These are phyloP conservation scores for Dinocampus coccinellae DNA, from an alignment of 2,888 invertebrate species.

Conservation along the genomic window DNA sequence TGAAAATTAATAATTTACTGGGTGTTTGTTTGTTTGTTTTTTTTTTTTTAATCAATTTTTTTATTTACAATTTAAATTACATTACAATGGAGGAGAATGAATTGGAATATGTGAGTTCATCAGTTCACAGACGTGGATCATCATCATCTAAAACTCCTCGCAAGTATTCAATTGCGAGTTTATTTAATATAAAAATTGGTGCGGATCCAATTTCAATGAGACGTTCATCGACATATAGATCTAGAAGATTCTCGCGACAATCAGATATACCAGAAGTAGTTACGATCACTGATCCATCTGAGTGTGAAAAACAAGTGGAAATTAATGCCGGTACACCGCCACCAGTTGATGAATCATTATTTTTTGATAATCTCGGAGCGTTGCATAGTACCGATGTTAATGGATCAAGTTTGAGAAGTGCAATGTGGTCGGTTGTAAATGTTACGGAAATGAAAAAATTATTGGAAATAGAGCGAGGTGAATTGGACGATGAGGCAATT, in stretches of 20 bases:
- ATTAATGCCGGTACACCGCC: constrained; percentile 65
- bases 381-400: constrained; percentile 52
- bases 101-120: constrained; percentile 3
- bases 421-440: constrained; percentile 60
- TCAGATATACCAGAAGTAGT: constrained; percentile 48
- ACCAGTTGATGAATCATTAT: constrained; percentile 64
- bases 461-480: constrained; percentile 58
- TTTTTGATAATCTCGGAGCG: constrained; percentile 63
- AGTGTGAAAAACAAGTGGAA: constrained; percentile 48
- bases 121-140: background rate
- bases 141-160: constrained; percentile 39
- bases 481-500: constrained; percentile 42
- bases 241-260: constrained; percentile 48
- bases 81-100: constrained; percentile 1
- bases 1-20: no score
- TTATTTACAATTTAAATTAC: no score
- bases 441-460: constrained; percentile 59
- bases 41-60: background rate
- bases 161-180: constrained; percentile 56
- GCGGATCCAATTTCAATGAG: constrained; percentile 51
- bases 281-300: constrained; percentile 37
- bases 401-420: constrained; percentile 55
- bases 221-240: constrained; percentile 55
- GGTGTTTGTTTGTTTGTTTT: background rate
- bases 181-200: constrained; percentile 51